A percentile compares a stretch with the other conserved stretches of the same genome.
phyloP scores from a whole-genome alignment of 1,140 invertebrate species.

The Brachionus asplanchnoidis region DNA sequence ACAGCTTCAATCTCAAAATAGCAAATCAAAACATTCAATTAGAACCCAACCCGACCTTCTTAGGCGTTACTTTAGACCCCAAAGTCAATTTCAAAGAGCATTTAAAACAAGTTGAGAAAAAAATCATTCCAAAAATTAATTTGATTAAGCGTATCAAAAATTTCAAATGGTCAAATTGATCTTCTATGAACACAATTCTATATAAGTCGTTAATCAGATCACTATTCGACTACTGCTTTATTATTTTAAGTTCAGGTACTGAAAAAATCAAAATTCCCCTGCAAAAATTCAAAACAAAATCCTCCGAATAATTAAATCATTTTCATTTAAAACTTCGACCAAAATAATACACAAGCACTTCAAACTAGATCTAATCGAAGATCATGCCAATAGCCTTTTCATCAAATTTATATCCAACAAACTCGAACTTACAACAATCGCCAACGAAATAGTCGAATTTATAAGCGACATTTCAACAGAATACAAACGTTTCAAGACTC shows the following conservation, averaged over 20 bases:
- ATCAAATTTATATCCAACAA: background rate
- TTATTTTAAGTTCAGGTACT: background rate
- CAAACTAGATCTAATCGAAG: background rate
- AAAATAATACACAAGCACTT: background rate
- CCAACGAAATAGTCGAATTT: background rate
- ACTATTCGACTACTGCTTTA: background rate
- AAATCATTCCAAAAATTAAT: background rate
- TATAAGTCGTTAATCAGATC: background rate
- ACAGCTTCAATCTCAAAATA: background rate
- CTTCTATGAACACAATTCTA: background rate
- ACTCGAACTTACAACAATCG: background rate
- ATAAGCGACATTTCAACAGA: background rate
- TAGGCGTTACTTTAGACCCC: background rate
- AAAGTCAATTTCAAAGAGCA: background rate
- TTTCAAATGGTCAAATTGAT: background rate
- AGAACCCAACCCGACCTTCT: background rate
- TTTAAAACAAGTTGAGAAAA: background rate
- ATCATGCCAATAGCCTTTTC: background rate
- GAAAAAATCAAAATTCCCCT: background rate
- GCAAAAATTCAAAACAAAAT: background rate
- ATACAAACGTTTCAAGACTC: background rate
- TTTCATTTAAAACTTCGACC: background rate
- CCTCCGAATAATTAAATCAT: background rate
- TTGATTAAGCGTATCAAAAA: background rate
- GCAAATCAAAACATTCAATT: background rate